Conservation (phyloP, 1,140 invertebrate species). For the Gyrodactylus salaris region DNA sequence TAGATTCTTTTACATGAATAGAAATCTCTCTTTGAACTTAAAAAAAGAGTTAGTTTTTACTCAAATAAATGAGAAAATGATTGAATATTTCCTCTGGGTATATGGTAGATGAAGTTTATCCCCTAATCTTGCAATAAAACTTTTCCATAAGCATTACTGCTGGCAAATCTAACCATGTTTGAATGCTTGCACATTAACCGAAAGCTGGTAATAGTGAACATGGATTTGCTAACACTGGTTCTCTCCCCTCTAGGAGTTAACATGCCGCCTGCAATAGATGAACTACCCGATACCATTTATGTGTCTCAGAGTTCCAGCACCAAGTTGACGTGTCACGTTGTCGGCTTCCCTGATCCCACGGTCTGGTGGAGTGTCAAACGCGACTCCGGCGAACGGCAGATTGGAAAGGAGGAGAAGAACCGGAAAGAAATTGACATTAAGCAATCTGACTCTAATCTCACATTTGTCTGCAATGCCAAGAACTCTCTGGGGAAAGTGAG, state of each 20-base stretch:
- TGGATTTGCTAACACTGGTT: not conserved
- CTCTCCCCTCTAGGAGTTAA: not conserved
- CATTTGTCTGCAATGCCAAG: not conserved
- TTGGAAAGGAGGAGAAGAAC: not conserved
- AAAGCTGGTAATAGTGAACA: not conserved
- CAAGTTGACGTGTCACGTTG: not conserved
- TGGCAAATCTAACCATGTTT: too few relatives aligned
- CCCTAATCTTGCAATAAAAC: too few relatives aligned
- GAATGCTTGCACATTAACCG: not conserved
- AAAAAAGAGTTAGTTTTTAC: too few relatives aligned
- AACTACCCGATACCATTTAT: not conserved
- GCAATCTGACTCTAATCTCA: not conserved
- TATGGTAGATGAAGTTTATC: too few relatives aligned
- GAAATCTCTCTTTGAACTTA: too few relatives aligned
- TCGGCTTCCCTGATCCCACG: not conserved
- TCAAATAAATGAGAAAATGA: too few relatives aligned
- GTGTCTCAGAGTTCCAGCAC: not conserved
- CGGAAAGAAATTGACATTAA: not conserved
- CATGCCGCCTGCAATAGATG: not conserved
- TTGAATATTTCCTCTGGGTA: too few relatives aligned
- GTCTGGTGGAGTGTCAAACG: not conserved
- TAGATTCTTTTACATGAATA: too few relatives aligned
- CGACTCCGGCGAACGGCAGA: not conserved
- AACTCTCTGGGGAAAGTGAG: not conserved
- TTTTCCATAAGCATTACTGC: too few relatives aligned